Evolutionary conservation across 1,140 invertebrate species (phyloP).

Genomic region (Pseudomyrmex sp.): DNA sequence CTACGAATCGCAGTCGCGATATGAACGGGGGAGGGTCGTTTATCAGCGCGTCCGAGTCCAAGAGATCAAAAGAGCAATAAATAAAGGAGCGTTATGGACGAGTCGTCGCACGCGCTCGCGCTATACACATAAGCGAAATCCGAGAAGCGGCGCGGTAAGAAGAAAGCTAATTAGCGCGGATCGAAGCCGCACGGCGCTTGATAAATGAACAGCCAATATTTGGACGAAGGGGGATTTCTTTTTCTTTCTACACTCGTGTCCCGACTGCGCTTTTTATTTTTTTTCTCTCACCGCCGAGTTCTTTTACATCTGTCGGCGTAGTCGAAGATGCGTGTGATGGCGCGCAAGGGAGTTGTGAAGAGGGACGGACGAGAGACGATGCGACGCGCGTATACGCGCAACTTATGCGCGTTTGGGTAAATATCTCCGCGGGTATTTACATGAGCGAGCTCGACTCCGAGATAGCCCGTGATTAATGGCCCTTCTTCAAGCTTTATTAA

Average conservation of each 20-base stretch:
- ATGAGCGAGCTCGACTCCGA: conserved; percentile 67
- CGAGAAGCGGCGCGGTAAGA: conserved; percentile 51
- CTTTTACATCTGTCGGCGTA: conserved; percentile 47
- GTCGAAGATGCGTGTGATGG: conserved; percentile 47
- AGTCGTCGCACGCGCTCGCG: conserved; percentile 51
- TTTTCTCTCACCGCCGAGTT: conserved; percentile 53
- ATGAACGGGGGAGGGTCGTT: conserved; percentile 52
- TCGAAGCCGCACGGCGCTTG: conserved; percentile 73
- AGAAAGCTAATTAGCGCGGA: conserved; percentile 77
- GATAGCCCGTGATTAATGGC: conserved; percentile 81
- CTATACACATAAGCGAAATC: conserved; percentile 56
- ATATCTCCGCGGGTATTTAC: conserved; percentile 77
- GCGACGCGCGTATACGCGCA: conserved; percentile 27
- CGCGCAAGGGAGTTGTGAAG: conserved; percentile 9
- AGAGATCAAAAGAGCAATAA: conserved; percentile 72
- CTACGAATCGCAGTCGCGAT: conserved; percentile 47
- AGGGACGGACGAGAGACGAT: conserved; percentile 26
- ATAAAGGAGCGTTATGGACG: conserved; percentile 66
- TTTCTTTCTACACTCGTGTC: not conserved
- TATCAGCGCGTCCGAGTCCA: conserved; percentile 59
- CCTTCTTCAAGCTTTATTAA: conserved; percentile 80
- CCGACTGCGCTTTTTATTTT: conserved; percentile 29
- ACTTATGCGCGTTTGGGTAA: conserved; percentile 73
- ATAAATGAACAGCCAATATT: conserved; percentile 82
- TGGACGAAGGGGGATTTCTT: conserved; percentile 71